phyloP scores from a whole-genome alignment of 2,888 invertebrate species.

The Elmis aenea region DNA sequence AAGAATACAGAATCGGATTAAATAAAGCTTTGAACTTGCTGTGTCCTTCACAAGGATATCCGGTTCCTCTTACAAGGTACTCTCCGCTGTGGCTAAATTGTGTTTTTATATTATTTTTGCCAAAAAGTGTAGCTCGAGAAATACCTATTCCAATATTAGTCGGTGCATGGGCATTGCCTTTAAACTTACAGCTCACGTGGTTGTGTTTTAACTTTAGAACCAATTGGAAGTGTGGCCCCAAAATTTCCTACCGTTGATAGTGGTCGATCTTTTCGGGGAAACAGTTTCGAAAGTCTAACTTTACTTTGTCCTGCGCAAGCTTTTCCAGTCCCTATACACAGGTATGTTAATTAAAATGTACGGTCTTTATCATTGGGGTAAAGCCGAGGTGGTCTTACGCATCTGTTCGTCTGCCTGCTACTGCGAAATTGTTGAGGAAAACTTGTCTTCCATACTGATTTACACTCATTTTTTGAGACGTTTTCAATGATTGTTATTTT shows the following conservation, averaged over 20 bases:
- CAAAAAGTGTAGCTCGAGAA: constrained; percentile 42
- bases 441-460: too few species aligned
- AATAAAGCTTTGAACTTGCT: constrained; percentile 52
- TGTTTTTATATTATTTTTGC: too few species aligned
- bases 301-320: constrained; percentile 63
- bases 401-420: too few species aligned
- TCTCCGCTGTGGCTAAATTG: too few species aligned
- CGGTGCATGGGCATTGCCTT: constrained; percentile 15
- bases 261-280: constrained; percentile 14
- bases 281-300: constrained; percentile 41
- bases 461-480: too few species aligned
- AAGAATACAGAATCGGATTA: constrained; percentile 50
- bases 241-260: constrained; percentile 49
- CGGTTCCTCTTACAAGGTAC: constrained; percentile 56
- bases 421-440: too few species aligned
- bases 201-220: constrained; percentile 40
- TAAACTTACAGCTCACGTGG: too few species aligned
- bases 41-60: constrained; percentile 64
- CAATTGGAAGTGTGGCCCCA: constrained; percentile 58
- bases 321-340: constrained; percentile 59
- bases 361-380: too few species aligned
- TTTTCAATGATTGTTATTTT: too few species aligned
- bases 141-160: constrained; percentile 43
- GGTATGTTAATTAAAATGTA: constrained; percentile 24
- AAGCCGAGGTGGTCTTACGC: too few species aligned